Evolutionary conservation across 1,140 invertebrate species (phyloP).

Genomic region (Nasonia longicornis): DNA sequence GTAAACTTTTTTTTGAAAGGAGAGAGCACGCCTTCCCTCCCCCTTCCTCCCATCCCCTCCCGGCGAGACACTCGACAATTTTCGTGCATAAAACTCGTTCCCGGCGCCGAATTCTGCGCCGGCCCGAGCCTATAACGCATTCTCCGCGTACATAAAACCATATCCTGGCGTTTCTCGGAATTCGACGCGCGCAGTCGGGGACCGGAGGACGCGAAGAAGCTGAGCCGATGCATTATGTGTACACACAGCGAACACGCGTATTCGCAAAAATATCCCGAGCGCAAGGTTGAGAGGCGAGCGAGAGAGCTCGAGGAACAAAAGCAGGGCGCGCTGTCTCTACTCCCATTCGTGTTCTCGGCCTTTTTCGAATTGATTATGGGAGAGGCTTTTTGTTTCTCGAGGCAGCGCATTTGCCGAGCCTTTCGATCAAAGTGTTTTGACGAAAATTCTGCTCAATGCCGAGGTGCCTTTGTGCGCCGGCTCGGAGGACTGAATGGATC

Average conservation of each 20-base stretch:
- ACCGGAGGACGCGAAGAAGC: conserved; percentile 19
- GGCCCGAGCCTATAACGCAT: conserved; percentile 46
- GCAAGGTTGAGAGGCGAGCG: background rate
- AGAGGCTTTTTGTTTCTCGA: conserved; percentile 40
- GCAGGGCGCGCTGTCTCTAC: conserved; percentile 1
- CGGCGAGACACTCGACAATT: conserved; percentile 62
- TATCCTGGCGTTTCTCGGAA: conserved; percentile 62
- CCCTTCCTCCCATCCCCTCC: background rate
- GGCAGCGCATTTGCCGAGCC: conserved; percentile 41
- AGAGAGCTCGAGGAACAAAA: conserved; percentile 18
- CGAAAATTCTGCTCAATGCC: background rate
- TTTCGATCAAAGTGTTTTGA: background rate
- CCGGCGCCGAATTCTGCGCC: conserved; percentile 56
- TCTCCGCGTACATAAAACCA: background rate
- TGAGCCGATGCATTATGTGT: conserved; percentile 28
- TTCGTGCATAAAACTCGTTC: conserved; percentile 64
- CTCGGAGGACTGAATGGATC: too few relatives aligned
- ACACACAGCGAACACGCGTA: conserved; percentile 14
- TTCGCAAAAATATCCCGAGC: conserved; percentile 31
- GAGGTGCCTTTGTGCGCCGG: background rate
- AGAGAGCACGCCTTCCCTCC: too few relatives aligned
- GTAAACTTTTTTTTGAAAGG: background rate
- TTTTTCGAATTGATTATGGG: conserved; percentile 11
- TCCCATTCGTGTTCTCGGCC: background rate
- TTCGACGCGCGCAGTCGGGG: conserved; percentile 47